Base-by-base conservation (phyloP, 1,140 invertebrate species). In the Scaptodrosophila lebanonensis region DNA sequence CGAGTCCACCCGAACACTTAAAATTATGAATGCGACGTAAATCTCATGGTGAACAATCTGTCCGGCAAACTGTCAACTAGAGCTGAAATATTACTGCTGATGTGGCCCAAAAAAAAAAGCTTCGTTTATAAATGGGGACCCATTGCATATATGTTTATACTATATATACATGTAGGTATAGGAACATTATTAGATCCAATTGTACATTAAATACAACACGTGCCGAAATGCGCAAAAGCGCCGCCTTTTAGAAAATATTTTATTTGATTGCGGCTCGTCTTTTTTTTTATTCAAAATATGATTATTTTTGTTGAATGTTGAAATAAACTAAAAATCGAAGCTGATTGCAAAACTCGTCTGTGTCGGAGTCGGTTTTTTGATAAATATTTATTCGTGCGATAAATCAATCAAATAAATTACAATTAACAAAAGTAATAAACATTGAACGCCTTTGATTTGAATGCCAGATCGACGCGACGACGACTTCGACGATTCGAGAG, bases 321-420 rank as follows among this genome's bases (percentile, higher is more conserved):
- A 25, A 25, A 49, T 38, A 15, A 76, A 66, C 66, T 58, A 58
- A 76, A 54, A 60, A 32, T 32, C 42, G 17, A 48, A 13, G 33
- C 54, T 52, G 59, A 72, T 67, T 79, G 51, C 72, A 32, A 79
- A 79, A 79, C 73, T 69, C 73, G 75, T 72, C 69, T 50, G 39
- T 33, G 29, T 42, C 13, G 25, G 29, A 42, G n/a, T 12, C n/a
- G 9, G 9, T 29, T 27, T 29, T 32, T 33, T 64, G 49, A 59
- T 67, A 59, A 72, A 65, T 62, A 79, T 82, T 82, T 73, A 73
- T 82, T 66, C 50, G 54, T 38, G 17, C 75, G 60, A 79, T 79
- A 82, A 82, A 79, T 79, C 73, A 79, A 79, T 79, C 73, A 79
- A 79, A 79, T 79, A 79, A 79, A 79, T 79, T 79, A 79, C 75